Evolutionary conservation across 2,797 vertebrate genomes (phyloP).

Genomic region (Molossus alvarezi): DNA sequence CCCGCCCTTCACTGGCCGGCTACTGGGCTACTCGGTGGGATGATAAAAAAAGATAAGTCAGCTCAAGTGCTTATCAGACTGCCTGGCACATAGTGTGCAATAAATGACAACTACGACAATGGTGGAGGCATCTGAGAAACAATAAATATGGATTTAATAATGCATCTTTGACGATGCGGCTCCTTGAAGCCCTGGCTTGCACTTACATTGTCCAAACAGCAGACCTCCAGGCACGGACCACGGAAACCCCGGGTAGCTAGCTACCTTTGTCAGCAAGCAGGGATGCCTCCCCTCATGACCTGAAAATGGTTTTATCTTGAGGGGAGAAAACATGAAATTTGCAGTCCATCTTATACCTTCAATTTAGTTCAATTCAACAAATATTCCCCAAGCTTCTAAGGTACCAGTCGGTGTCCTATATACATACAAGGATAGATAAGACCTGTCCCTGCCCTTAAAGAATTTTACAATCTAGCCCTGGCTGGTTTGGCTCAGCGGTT

Average conservation of each 20-base stretch:
- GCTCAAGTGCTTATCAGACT: background rate
- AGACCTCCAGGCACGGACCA: background rate
- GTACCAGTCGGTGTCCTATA: background rate
- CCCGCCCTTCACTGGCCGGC: background rate
- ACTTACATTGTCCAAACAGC: background rate
- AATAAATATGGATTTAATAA: background rate
- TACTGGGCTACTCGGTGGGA: too few relatives aligned
- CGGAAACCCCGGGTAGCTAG: background rate
- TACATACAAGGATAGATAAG: background rate
- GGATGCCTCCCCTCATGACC: background rate
- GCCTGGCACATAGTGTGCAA: background rate
- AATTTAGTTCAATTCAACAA: constrained; percentile 4
- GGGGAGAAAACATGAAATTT: background rate
- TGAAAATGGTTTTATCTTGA: background rate
- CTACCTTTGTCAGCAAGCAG: background rate
- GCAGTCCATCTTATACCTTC: background rate
- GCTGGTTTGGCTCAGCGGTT: too few relatives aligned
- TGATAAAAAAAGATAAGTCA: background rate
- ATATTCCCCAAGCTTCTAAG: background rate
- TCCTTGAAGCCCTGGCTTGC: background rate
- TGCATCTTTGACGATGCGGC: background rate
- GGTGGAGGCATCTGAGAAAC: background rate
- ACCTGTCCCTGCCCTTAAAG: background rate
- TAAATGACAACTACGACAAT: background rate
- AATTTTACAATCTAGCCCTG: background rate